phyloP scores from a whole-genome alignment of 2,113 vertebrate species.

The Pelusios castaneus region DNA sequence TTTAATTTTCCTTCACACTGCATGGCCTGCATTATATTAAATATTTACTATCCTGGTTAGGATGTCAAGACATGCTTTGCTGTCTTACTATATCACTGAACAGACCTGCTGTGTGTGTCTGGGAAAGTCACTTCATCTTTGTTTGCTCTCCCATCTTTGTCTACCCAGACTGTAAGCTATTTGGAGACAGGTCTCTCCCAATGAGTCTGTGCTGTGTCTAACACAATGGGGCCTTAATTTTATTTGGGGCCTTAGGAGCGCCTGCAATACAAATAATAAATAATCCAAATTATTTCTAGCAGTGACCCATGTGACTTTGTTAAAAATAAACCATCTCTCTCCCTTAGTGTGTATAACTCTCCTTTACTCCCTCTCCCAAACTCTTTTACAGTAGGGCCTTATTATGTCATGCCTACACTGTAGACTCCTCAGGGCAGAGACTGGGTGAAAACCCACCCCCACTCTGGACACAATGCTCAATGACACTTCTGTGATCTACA shows the following conservation, averaged over 20 bases:
- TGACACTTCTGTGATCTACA: background rate
- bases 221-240: background rate
- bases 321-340: background rate
- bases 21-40: slow-evolving; percentile 62
- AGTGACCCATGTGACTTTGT: background rate
- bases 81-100: slow-evolving; percentile 49
- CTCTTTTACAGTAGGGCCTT: background rate
- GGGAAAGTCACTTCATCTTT: background rate
- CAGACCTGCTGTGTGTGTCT: background rate
- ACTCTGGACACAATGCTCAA: background rate
- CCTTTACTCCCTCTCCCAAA: background rate
- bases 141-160: background rate
- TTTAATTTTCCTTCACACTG: slow-evolving; percentile 68
- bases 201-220: background rate
- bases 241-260: background rate
- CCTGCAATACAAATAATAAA: background rate
- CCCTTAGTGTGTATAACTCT: accelerated
- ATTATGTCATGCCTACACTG: background rate
- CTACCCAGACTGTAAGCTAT: background rate
- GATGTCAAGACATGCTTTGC: slow-evolving; percentile 56
- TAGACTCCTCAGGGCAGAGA: background rate
- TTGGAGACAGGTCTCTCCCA: background rate
- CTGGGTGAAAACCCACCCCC: background rate
- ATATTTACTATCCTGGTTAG: slow-evolving; percentile 66
- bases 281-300: background rate